Conservation (phyloP, 2,797 vertebrate species). For the Sphaeramia orbicularis region DNA sequence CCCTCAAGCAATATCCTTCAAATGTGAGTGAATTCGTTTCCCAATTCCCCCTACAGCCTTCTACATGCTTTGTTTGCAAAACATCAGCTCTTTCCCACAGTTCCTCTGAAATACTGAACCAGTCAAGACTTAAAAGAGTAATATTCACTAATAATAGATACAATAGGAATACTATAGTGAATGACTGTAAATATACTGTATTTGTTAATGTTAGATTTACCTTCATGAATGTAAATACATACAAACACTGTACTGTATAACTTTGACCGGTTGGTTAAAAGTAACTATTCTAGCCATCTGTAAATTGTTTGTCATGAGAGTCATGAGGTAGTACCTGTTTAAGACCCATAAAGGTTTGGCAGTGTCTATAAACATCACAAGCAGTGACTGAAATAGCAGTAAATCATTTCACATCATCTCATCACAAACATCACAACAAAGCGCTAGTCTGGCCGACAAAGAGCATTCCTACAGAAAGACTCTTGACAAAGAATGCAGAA, state of each 20-base stretch:
- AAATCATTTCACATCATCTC: constrained; percentile 11
- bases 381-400: not conserved
- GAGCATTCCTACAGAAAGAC: constrained; percentile 36
- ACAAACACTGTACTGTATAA: too few species aligned
- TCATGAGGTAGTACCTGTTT: not conserved
- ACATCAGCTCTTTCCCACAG: not conserved
- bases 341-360: not conserved
- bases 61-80: not conserved
- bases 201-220: not conserved
- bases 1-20: constrained; percentile 22
- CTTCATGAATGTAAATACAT: not conserved
- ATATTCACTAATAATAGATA: too few species aligned
- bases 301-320: not conserved
- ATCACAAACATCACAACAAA: not conserved
- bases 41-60: not conserved
- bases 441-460: constrained; percentile 3
- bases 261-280: too few species aligned
- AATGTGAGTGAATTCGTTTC: constrained; percentile 1
- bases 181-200: not conserved
- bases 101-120: not conserved
- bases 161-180: too few species aligned
- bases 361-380: too few species aligned
- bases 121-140: too few species aligned
- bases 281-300: too few species aligned
- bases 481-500: not conserved